Percentiles rank a stretch among this genome's conserved stretches.
phyloP scores from a whole-genome alignment of 2,888 invertebrate genomes.

The Elmis aenea region DNA sequence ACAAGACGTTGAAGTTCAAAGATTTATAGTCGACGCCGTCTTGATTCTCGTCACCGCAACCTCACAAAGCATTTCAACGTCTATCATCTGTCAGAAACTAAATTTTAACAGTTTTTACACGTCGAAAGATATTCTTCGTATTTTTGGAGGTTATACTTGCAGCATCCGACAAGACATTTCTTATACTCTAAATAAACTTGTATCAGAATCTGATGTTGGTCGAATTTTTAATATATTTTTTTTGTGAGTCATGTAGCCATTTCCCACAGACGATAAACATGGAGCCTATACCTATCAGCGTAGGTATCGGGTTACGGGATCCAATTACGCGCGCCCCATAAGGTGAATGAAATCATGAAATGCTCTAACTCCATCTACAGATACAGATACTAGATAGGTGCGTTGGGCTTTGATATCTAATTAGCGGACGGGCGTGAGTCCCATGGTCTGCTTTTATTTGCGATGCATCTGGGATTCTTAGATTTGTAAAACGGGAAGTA shows the following conservation, averaged over 20 bases:
- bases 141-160: not conserved
- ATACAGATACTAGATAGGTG: constrained; percentile 40
- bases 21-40: constrained; percentile 36
- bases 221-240: not conserved
- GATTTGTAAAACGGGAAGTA: too few relatives aligned
- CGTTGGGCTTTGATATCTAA: constrained; percentile 42
- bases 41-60: constrained; percentile 32
- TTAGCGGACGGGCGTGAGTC: constrained; percentile 31
- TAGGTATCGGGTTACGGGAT: constrained; percentile 45
- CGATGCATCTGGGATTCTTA: too few relatives aligned
- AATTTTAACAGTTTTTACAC: not conserved
- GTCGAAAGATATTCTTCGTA: not conserved
- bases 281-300: constrained; percentile 41
- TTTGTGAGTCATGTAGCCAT: constrained; percentile 20
- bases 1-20: constrained; percentile 34
- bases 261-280: constrained; percentile 45
- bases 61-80: constrained; percentile 21
- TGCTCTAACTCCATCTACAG: constrained; percentile 32
- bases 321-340: constrained; percentile 47
- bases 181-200: not conserved
- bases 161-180: too few relatives aligned
- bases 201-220: not conserved
- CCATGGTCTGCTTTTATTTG: too few relatives aligned
- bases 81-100: constrained; percentile 18
- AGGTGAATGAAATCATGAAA: constrained; percentile 48